Base-by-base conservation (phyloP, 1,140 invertebrate genomes). In the Babylonia areolata region DNA sequence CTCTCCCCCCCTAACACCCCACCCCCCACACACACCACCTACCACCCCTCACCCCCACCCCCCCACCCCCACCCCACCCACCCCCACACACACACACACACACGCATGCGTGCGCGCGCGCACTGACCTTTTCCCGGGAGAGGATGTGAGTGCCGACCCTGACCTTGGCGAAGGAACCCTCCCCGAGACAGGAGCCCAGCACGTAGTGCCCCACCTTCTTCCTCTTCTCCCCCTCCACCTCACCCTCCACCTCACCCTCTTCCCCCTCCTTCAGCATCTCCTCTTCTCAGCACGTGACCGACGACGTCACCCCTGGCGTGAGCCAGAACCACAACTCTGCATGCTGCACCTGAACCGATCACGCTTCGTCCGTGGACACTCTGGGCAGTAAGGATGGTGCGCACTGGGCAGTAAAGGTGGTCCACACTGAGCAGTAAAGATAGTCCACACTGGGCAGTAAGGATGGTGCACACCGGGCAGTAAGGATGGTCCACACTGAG, bases 91-190 rank as follows among this genome's bases (percentile, higher is more conserved):
- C n/a, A n/a, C n/a, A n/a, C n/a, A n/a, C 42, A 46, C 5, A 15
- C 42, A 46, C 42, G 42, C 42, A 46, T 15, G 42, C 42, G 42
- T 15, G 15, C 42, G 42, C 42, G 42, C 42, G 15, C 42, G 42
- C 42, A 46, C 87, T 64, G 86, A 96, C 98, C 92, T 91, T 92
- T 90, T 93, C 91, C 64, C 89, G 90, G 17, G 93, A 92, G 17
- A 92, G 87, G 33, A 93, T 88, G 75, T 94, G 93, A 23, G 90
- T 87, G 9, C 90, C 93, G 31, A 92, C 84, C 46, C 92, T 88
- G 33, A 94, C 92, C 84, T 92, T 92, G 23, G 92, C 90, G 86
- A 93, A 94, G 0, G 91, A 88, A 17, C 93, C 93, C 79, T 93
- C 92, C 51, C 93, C 93, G 17, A 94, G 89, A 20, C 89, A 89